Evolutionary conservation across 2,113 vertebrate species (phyloP), one percentile per base, ranked within the genome.

Genomic region (Pachycephala philippinensis): DNA sequence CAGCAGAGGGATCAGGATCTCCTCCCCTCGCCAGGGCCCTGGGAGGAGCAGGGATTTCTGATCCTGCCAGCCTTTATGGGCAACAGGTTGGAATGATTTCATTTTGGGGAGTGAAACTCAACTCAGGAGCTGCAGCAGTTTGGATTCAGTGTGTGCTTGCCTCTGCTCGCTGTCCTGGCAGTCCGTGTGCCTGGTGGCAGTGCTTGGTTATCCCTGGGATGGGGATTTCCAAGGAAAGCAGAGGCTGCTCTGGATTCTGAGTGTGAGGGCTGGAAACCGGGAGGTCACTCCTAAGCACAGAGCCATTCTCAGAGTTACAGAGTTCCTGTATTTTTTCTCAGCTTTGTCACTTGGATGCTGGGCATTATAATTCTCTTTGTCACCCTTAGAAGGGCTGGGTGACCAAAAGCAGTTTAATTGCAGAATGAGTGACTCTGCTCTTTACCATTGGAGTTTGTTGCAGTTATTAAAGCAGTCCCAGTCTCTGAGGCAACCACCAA

Each of bases 201-300:
- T 2, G 69, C 60, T 59, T 15, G 39, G 1, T 26, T 2, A 0
- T 27, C 10, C 4, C 63, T 1, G 21, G 24, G 50, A 1, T 18
- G 45, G 0, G 52, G 10, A 9, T 70, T 52, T 23, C 75, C 33
- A 12, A 7, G 77, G 39, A 7, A 11, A 53, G 63, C 42, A 71
- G 66, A 22, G 61, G 31, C 59, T 84, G 2, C 76, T 53, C 21
- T 0, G 10, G 28, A 19, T 49, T 65, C 13, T 10, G 45, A 12
- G 5, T 7, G 37, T 2, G 20, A 81, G 64, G 52, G 33, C 3
- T 10, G 14, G 30, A 28, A 72, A 4, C 37, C 4, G 40, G 17
- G 47, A 68, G 22, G 18, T 35, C 4, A 13, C 12, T 37, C 17
- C 8, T 4, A 3, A 37, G 20, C 4, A 4, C 35, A 83, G 33